Base-by-base conservation (phyloP, 1,140 invertebrate species). In the Forficula auricularia region DNA sequence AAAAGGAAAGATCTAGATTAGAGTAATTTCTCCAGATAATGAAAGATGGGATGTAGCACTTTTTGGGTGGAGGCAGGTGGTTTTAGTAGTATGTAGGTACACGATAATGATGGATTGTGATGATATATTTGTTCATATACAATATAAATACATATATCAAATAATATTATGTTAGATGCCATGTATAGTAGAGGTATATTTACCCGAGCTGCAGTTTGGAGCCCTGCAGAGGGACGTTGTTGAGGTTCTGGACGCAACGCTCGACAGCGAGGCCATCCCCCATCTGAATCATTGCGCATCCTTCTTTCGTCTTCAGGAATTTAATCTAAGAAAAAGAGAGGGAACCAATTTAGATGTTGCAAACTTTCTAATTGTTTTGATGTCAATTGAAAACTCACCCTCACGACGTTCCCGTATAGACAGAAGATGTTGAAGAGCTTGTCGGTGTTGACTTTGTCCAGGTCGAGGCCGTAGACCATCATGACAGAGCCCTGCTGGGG, bases 201-300 rank as follows among this genome's bases (percentile, higher is more conserved):
- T n/a, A 44, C 43, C 44, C 44, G 32, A 75, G 62, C 54, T 76
- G 73, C 32, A 77, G 62, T 31, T 46, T 46, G 16, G 44, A 46
- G 12, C 40, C 40, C 19, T 41, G 27, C 2, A 46, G 20, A 19
- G 77, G 79, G 48, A 82, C 77, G 57, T 92, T 89, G 67, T 96
- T 95, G 40, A 98, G 71, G 62, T 96, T 89, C 53, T 86, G 82
- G 38, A 98, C 80, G 57, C 84, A 90, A 51, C 91, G 68, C 61
- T 96, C 89, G 2, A 96, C 89, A 6, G 91, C 84, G 37, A 88
- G 72, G n/a, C 76, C 74, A 61, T 96, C 90, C 10, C 91, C 91
- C 89, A 99, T 92, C 61, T 98, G 91, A 45, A 98, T 85, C 92
- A 99, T 98, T n/a, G 92, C 92, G 43, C 91, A 94, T 40, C 94